Evolutionary conservation across 2,113 vertebrate genomes (phyloP), one percentile per base, ranked within the genome.

Genomic region (Eupsittula cactorum): DNA sequence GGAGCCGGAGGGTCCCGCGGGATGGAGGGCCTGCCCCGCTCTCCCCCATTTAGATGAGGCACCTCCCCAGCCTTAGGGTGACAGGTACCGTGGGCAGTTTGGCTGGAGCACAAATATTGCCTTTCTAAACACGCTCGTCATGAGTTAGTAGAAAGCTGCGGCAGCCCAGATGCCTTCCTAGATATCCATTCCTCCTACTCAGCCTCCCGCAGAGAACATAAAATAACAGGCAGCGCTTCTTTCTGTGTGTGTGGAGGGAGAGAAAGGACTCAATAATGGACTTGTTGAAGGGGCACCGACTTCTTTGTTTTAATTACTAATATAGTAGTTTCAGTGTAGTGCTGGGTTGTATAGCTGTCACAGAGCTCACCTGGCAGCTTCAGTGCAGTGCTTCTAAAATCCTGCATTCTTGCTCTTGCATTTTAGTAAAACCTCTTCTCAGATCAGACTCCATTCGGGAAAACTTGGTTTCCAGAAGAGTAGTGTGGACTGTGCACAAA

Each of bases 151-250:
- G 59, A 78, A 87, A 91, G 95, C 83, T 88, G 88, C 50, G 35
- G 77, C 85, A 90, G 90, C 78, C 67, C 90, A 53, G 65, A 84
- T 95, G 90, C 70, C 92, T 93, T 95, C 88, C 86, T 90, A 94
- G 95, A 92, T 91, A 95, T 63, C 74, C 69, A 33, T 92, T 49
- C 90, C 91, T 95, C 95, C 93, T 79, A 69, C 91, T 92, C 84
- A 62, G 70, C 80, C 69, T 65, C 69, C 14, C 16, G 73, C 83
- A 52, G 52, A 49, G 93, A 16, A 17, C n/a, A 70, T 55, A 39
- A 49, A 71, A 81, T 64, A 85, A 64, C 57, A 73, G 86, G 69
- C 83, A 82, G 69, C 41, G 0, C 44, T 83, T 63, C 42, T 83
- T 59, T 93, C 73, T 55, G 39, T 31, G 82, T 49, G 80, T 88